Percentiles rank a stretch among this genome's conserved stretches.
These are phyloP conservation scores for Erynnis tages DNA, from an alignment of 2,888 invertebrate genomes.

Conservation along the genomic window DNA sequence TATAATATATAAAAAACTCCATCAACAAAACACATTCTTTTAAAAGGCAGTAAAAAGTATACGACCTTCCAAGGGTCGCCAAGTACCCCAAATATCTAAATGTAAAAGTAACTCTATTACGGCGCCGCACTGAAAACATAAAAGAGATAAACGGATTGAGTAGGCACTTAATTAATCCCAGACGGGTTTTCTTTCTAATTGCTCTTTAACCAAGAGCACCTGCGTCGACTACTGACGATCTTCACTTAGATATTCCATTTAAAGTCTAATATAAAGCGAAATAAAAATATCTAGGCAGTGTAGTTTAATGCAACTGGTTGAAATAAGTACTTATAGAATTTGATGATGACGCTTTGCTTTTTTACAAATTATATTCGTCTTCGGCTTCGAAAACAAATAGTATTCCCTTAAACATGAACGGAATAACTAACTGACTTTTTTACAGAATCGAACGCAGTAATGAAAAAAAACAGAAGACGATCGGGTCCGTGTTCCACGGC, in stretches of 20 bases:
- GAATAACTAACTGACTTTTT: no score
- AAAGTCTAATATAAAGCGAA: not conserved
- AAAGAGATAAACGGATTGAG: slow-evolving; percentile 2
- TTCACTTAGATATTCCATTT: not conserved
- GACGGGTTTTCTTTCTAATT: slow-evolving; percentile 2
- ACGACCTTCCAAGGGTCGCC: not conserved
- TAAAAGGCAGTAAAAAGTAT: slow-evolving; percentile 27
- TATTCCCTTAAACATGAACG: no score
- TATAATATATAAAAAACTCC: no score
- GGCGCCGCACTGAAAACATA: not conserved
- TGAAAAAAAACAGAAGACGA: no score
- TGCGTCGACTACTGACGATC: not conserved
- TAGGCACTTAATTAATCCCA: not conserved
- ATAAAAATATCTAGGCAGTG: no score
- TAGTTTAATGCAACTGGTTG: no score
- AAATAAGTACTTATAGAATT: no score
- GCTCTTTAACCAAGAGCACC: slow-evolving; percentile 1
- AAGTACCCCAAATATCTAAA: slow-evolving; percentile 1
- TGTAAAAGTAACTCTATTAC: slow-evolving; percentile 7
- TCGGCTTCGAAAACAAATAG: no score
- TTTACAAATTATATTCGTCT: no score
- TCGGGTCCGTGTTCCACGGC: no score
- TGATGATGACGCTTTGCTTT: no score
- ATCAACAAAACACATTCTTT: slow-evolving; percentile 3
- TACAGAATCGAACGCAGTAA: no score